Conservation (phyloP, 2,113 vertebrate species). For the Entomyzon cyanotis region DNA sequence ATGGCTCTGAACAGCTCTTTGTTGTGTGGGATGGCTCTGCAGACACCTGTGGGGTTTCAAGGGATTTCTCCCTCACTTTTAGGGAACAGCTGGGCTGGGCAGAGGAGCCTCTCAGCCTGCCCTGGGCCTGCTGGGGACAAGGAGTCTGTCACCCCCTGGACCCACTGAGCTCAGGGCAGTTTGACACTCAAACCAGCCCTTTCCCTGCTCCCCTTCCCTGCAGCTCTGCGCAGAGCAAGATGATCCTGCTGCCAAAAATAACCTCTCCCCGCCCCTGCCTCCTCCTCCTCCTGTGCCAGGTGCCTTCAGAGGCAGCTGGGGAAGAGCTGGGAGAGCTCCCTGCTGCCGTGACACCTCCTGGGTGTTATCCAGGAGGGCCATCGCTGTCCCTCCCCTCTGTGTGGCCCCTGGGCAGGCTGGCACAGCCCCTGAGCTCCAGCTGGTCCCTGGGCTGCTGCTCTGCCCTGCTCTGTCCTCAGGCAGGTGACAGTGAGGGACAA, state of each 20-base stretch:
- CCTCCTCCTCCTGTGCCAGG: constrained; percentile 18
- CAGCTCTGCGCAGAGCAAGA: not conserved
- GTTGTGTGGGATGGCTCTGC: not conserved
- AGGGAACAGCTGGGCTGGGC: not conserved
- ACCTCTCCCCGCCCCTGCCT: not conserved
- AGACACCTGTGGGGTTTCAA: not conserved
- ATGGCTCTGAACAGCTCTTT: not conserved
- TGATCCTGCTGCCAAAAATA: constrained; percentile 47
- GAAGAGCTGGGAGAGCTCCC: not conserved
- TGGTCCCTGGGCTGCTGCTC: not conserved
- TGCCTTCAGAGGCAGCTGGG: not conserved
- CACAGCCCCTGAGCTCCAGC: not conserved
- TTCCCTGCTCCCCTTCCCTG: not conserved
- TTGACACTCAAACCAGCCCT: no score
- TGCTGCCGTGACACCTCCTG: not conserved
- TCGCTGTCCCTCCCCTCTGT: not conserved
- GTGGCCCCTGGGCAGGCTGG: not conserved
- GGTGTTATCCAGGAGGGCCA: not conserved
- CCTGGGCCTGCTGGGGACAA: not conserved
- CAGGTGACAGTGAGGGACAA: not conserved
- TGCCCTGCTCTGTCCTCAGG: not conserved
- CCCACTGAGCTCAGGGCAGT: not conserved
- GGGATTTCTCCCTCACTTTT: not conserved
- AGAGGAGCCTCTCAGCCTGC: not conserved
- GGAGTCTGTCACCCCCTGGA: not conserved